A percentile compares a stretch with the other conserved stretches of the same genome.
These are phyloP conservation scores for Hippocampus abdominalis DNA, from an alignment of 2,113 vertebrate genomes.

Conservation along the genomic window DNA sequence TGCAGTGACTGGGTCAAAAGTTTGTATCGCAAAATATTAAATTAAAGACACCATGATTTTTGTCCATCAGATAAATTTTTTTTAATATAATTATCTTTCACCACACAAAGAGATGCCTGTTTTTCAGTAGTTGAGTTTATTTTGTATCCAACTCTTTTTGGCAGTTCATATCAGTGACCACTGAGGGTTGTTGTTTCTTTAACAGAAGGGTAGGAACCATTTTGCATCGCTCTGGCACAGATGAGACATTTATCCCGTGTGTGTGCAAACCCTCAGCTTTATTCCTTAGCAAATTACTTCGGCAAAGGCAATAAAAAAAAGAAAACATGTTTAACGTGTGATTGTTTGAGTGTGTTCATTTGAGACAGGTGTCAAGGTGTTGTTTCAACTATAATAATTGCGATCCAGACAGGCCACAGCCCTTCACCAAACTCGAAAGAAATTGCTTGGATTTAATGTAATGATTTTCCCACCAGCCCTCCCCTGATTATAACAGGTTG, in stretches of 20 bases:
- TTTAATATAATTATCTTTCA: too few relatives aligned
- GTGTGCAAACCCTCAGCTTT: background rate
- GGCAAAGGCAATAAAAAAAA: conserved; percentile 1
- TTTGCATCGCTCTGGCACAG: background rate
- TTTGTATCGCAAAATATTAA: too few relatives aligned
- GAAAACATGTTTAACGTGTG: conserved; percentile 38
- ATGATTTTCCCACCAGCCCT: conserved; percentile 25
- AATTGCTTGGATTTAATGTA: conserved; percentile 64
- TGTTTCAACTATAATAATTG: conserved; percentile 57
- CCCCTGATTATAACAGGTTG: conserved; percentile 56
- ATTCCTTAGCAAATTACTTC: background rate
- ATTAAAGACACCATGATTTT: too few relatives aligned
- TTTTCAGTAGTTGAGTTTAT: background rate
- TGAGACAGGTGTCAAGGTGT: conserved; percentile 57
- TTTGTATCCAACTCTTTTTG: background rate
- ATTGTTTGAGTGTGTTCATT: conserved; percentile 52
- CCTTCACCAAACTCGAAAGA: conserved; percentile 39
- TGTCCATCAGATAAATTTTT: too few relatives aligned
- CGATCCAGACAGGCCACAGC: conserved; percentile 14
- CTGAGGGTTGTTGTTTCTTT: background rate
- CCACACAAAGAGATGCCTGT: background rate
- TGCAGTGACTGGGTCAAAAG: too few relatives aligned
- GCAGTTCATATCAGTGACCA: background rate
- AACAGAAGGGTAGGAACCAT: background rate
- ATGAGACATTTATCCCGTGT: background rate